A percentile compares a stretch with the other conserved stretches of the same genome.
Conservation (phyloP, 2,113 vertebrate species). For the Mormoops blainvillei region DNA sequence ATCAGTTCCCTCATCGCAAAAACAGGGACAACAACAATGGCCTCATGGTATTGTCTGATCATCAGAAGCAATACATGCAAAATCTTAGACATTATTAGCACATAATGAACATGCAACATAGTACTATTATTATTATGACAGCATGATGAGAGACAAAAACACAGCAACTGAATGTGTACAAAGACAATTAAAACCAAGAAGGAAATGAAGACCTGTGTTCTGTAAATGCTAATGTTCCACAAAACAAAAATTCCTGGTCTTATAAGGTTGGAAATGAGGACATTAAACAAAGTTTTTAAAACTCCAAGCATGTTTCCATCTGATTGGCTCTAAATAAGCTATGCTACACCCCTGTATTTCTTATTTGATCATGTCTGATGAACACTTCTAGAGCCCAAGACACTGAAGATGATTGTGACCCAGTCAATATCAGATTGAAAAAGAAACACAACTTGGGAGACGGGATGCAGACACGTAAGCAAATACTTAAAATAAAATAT, state of each 20-base stretch:
- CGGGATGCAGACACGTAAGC: not conserved
- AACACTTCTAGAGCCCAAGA: not conserved
- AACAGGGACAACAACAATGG: conserved; percentile 19
- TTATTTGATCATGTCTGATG: not conserved
- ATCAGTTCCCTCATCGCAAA: conserved; percentile 30
- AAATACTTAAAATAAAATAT: conserved; percentile 1
- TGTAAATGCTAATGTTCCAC: not conserved
- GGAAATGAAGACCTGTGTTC: not conserved
- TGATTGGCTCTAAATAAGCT: not conserved
- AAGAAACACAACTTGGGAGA: not conserved
- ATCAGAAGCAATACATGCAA: conserved; percentile 28
- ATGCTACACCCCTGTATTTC: not conserved
- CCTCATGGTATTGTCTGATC: not conserved
- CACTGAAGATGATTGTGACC: not conserved
- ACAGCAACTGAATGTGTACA: not conserved
- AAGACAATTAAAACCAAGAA: not conserved
- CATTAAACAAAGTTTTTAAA: not conserved
- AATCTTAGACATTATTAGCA: conserved; percentile 33
- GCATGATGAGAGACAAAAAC: not conserved
- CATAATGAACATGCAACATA: conserved; percentile 8
- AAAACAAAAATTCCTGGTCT: not conserved
- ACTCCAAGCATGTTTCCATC: not conserved
- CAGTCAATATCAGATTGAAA: not conserved
- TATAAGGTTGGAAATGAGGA: not conserved
- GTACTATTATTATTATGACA: conserved; percentile 22